Evolutionary conservation across 1,140 invertebrate species (phyloP).

Genomic region (Drosophila virilis): DNA sequence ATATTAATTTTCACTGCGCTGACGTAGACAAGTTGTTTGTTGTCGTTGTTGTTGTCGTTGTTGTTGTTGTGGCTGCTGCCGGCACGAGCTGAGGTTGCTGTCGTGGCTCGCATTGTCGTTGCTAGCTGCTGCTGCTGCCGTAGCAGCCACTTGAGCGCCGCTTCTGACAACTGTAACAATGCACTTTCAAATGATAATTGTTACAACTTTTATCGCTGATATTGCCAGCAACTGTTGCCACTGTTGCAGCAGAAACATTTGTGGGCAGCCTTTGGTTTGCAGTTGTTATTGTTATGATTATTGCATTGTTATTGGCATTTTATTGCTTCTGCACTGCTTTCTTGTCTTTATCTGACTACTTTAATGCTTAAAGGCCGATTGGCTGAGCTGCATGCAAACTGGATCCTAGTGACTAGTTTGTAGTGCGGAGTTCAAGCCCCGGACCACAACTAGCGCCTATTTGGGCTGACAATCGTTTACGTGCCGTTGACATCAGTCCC

Average conservation of each 20-base stretch:
- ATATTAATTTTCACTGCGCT: slow-evolving; percentile 75
- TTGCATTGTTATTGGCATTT: slow-evolving; percentile 81
- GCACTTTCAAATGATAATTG: slow-evolving; percentile 82
- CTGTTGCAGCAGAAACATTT: slow-evolving; percentile 55
- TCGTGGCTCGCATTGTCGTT: slow-evolving; percentile 13
- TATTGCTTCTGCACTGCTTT: slow-evolving; percentile 63
- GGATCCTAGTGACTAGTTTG: slow-evolving; percentile 1
- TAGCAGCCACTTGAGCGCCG: slow-evolving; percentile 59
- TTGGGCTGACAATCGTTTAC: slow-evolving; percentile 57
- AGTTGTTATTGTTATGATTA: slow-evolving; percentile 79
- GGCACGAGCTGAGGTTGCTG: slow-evolving; percentile 45
- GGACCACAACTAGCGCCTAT: neutral
- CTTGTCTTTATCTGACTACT: slow-evolving; percentile 45
- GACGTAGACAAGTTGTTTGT: slow-evolving; percentile 56
- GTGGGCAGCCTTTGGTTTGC: slow-evolving; percentile 64
- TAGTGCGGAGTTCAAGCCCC: neutral
- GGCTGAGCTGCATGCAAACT: slow-evolving; percentile 46
- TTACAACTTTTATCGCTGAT: slow-evolving; percentile 82
- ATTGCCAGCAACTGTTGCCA: slow-evolving; percentile 68
- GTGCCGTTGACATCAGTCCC: slow-evolving; percentile 37
- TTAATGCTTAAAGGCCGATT: slow-evolving; percentile 45
- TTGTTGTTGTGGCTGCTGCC: slow-evolving; percentile 27
- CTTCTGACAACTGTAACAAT: slow-evolving; percentile 75
- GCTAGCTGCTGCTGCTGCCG: slow-evolving; percentile 26
- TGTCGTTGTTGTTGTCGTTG: slow-evolving; percentile 34